Evolutionary conservation across 1,140 invertebrate genomes (phyloP).

Genomic region (Lordiphosa clarofinis): DNA sequence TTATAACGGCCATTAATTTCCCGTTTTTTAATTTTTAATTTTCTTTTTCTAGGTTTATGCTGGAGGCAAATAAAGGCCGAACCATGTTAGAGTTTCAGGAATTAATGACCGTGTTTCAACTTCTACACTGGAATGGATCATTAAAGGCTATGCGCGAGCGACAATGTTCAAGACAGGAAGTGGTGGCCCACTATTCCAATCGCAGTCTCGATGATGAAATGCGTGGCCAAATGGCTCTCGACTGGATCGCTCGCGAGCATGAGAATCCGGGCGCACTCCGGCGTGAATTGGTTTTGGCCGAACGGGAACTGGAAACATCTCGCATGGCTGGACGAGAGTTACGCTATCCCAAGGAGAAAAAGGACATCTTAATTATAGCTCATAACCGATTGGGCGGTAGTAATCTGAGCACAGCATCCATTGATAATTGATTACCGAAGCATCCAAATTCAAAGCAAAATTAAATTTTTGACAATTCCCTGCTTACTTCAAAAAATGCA

Average conservation of each 20-base stretch:
- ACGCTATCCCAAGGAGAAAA: conserved; percentile 96
- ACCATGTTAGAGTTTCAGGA: conserved; percentile 98
- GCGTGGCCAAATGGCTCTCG: conserved; percentile 96
- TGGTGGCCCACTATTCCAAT: conserved; percentile 96
- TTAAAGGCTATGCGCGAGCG: conserved; percentile 94
- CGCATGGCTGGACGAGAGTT: conserved; percentile 93
- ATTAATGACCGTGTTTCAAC: conserved; percentile 97
- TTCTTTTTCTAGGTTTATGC: conserved; percentile 85
- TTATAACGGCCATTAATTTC: too few species aligned
- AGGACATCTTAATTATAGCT: conserved; percentile 94
- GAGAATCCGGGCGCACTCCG: conserved; percentile 89
- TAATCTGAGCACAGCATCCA: conserved; percentile 79
- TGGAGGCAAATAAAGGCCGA: conserved; percentile 94
- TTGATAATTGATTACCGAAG: conserved; percentile 59
- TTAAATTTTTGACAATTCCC: conserved; percentile 14
- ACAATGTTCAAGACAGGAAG: conserved; percentile 96
- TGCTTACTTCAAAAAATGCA: conserved; percentile 8
- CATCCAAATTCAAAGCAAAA: conserved; percentile 11
- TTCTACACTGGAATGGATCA: conserved; percentile 97
- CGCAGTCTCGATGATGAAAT: conserved; percentile 95
- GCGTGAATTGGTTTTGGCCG: conserved; percentile 89
- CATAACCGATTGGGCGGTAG: conserved; percentile 86
- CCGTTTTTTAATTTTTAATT: too few species aligned
- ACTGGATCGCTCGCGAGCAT: conserved; percentile 95
- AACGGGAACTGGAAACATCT: conserved; percentile 93